Conservation (phyloP, 1,140 invertebrate genomes). For the Drosophila seguyi region DNA sequence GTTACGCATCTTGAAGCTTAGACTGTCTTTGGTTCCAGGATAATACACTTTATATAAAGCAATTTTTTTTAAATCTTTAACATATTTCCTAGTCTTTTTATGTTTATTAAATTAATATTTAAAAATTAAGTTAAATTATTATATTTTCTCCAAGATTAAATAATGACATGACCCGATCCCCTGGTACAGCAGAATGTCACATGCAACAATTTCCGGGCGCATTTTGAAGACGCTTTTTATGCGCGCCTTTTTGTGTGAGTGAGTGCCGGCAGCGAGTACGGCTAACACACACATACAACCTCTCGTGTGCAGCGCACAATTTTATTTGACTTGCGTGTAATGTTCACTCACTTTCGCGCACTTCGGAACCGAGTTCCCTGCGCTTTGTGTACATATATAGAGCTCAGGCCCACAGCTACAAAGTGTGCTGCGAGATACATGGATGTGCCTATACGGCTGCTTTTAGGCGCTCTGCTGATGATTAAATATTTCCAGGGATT, state of each 20-base stretch:
- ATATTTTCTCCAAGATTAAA: not conserved
- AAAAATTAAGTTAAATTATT: too few relatives aligned
- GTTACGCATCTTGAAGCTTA: not conserved
- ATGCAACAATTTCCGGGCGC: constrained; percentile 78
- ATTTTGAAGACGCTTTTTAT: constrained; percentile 79
- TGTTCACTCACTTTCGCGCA: constrained; percentile 56
- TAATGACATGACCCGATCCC: not conserved
- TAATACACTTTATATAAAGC: not conserved
- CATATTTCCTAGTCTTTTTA: too few relatives aligned
- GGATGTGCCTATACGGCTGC: constrained; percentile 50
- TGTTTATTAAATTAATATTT: not conserved
- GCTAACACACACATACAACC: constrained; percentile 3
- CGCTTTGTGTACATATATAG: not conserved
- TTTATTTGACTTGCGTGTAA: constrained; percentile 80
- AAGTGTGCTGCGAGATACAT: constrained; percentile 21
- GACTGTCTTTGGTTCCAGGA: not conserved
- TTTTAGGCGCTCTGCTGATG: constrained; percentile 37
- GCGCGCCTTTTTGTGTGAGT: constrained; percentile 68
- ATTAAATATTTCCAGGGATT: constrained; percentile 54
- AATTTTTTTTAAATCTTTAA: not conserved
- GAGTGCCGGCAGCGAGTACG: constrained; percentile 50
- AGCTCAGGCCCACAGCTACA: constrained; percentile 21
- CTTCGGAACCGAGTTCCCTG: constrained; percentile 24
- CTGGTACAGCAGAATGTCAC: constrained; percentile 55
- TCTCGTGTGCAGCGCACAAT: constrained; percentile 50